Conservation (phyloP, 1,140 invertebrate species). For the Hetaerina americana region DNA sequence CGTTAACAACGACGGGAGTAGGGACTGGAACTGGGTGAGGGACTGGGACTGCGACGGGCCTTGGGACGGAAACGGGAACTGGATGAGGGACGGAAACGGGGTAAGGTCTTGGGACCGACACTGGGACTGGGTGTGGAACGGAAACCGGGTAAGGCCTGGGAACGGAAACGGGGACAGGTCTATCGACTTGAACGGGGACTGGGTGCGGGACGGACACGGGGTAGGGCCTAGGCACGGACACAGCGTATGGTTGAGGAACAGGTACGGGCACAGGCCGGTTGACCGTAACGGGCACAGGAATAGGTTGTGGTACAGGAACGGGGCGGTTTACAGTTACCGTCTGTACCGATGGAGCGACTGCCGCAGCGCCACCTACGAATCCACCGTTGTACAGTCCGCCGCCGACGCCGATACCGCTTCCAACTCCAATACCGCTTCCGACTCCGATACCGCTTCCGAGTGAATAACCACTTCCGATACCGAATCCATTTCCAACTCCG, state of each 20-base stretch:
- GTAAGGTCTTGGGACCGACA: not conserved
- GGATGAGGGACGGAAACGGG: not conserved
- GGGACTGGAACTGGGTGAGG: not conserved
- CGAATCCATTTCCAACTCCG: not conserved
- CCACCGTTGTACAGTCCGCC: not conserved
- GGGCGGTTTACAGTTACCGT: not conserved
- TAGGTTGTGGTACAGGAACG: not conserved
- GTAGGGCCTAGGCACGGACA: not conserved
- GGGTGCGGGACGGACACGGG: not conserved
- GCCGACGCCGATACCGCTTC: not conserved
- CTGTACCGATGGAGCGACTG: not conserved
- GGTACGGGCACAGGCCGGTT: not conserved
- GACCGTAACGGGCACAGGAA: not conserved
- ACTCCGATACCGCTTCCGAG: not conserved
- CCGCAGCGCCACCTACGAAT: not conserved
- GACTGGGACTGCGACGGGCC: not conserved
- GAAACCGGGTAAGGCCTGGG: not conserved
- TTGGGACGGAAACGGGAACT: not conserved
- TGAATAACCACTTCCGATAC: not conserved
- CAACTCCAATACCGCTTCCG: not conserved
- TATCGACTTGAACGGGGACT: not conserved
- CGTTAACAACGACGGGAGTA: not conserved
- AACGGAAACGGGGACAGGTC: not conserved
- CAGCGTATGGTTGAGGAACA: not conserved
- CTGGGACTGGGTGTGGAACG: not conserved